These are phyloP conservation scores for Phaenicophaeus curvirostris DNA, from an alignment of 2,797 vertebrate species.

Conservation along the genomic window DNA sequence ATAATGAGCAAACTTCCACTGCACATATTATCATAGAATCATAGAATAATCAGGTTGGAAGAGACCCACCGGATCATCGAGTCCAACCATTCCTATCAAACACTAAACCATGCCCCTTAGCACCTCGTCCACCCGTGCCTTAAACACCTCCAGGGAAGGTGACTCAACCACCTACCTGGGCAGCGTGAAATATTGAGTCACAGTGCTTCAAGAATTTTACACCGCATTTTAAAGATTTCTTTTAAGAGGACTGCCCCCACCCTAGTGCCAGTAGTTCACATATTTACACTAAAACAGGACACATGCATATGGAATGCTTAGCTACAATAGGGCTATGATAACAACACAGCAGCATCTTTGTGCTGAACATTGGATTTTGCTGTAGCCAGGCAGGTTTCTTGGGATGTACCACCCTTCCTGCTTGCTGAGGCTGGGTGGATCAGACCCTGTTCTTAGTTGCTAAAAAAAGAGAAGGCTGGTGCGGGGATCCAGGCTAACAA, in stretches of 20 bases:
- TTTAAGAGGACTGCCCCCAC: rapidly evolving
- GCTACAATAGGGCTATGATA: neutral
- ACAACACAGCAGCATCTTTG: neutral
- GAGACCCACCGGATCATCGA: too few species aligned
- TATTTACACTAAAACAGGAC: neutral
- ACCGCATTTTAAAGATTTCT: neutral
- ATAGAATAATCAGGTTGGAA: too few species aligned
- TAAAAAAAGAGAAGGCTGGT: neutral
- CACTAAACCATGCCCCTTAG: too few species aligned
- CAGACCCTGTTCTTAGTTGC: neutral
- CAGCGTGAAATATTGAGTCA: too few species aligned
- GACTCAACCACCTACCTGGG: too few species aligned
- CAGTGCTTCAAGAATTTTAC: neutral
- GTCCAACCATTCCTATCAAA: too few species aligned
- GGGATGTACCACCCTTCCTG: neutral
- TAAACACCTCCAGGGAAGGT: too few species aligned
- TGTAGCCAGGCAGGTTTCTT: neutral
- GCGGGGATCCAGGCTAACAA: neutral
- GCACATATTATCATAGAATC: too few species aligned
- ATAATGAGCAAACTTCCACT: neutral
- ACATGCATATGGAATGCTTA: neutral
- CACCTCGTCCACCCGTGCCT: too few species aligned
- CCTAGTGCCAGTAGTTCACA: neutral
- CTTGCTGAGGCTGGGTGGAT: neutral
- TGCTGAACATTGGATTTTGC: neutral